phyloP scores from a whole-genome alignment of 2,888 invertebrate species.

The Scaptomyza flava region DNA sequence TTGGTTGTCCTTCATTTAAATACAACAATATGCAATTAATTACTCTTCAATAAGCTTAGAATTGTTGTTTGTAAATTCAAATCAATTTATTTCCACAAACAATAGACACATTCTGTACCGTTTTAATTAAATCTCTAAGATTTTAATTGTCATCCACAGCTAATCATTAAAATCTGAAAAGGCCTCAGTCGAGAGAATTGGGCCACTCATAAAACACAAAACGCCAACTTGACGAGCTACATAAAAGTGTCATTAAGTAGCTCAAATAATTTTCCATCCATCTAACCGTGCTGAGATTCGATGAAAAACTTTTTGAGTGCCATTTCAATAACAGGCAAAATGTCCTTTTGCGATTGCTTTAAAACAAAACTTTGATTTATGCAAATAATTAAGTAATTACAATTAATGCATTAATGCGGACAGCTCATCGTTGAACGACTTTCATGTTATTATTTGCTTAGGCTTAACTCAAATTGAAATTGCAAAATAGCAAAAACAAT shows the following conservation, averaged over 20 bases:
- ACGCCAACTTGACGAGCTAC: conserved; percentile 66
- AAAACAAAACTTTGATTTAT: conserved; percentile 66
- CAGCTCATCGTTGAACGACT: conserved; percentile 37
- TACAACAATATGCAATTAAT: conserved; percentile 11
- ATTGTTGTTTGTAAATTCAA: conserved; percentile 33
- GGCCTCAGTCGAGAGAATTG: conserved; percentile 20
- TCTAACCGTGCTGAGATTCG: neutral
- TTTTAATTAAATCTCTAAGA: conserved; percentile 65
- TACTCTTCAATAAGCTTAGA: conserved; percentile 3
- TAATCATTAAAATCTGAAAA: conserved; percentile 59
- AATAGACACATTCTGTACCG: conserved; percentile 33
- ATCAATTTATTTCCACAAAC: conserved; percentile 51
- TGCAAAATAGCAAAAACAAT: conserved; percentile 33
- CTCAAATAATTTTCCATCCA: conserved; percentile 15
- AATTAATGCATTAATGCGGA: conserved; percentile 65
- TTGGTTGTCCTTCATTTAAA: neutral
- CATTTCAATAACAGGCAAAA: conserved; percentile 47
- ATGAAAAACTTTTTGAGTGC: conserved; percentile 53
- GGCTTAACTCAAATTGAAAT: conserved; percentile 49
- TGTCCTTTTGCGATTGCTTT: conserved; percentile 29
- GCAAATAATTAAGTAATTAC: conserved; percentile 76
- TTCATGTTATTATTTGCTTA: conserved; percentile 65
- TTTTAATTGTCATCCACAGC: conserved; percentile 56
- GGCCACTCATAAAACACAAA: conserved; percentile 53
- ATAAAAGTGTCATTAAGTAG: conserved; percentile 71